A percentile compares a stretch with the other conserved stretches of the same genome.
Conservation (phyloP, 2,113 vertebrate species). For the Tenebrosternarchus preto region DNA sequence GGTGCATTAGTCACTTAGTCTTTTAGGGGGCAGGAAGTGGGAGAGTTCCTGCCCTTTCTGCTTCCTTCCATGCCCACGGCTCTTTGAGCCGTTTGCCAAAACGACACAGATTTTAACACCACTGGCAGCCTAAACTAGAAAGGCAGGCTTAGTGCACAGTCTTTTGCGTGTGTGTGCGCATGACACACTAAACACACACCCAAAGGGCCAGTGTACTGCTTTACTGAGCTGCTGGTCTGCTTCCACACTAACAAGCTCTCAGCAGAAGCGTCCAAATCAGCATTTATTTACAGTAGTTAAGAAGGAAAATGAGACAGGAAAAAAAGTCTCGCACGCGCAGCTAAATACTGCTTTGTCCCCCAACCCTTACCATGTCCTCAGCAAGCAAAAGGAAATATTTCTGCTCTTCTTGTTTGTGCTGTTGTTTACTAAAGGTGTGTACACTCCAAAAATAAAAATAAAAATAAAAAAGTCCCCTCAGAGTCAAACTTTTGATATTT, state of each 20-base stretch:
- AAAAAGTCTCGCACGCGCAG: not conserved
- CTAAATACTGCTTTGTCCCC: no score
- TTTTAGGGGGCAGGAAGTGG: not conserved
- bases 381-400: no score
- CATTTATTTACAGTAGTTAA: constrained; percentile 54
- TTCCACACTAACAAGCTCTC: not conserved
- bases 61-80: constrained; percentile 26
- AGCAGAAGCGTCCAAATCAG: constrained; percentile 18
- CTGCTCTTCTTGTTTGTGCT: no score
- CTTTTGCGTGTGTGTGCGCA: constrained; percentile 5
- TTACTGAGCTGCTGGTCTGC: not conserved
- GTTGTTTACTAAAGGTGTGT: no score
- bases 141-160: not conserved
- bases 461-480: no score
- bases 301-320: constrained; percentile 4
- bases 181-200: constrained; percentile 1
- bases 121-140: constrained; percentile 13
- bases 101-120: not conserved
- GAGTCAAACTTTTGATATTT: no score
- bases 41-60: not conserved
- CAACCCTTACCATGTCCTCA: no score
- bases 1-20: constrained; percentile 1
- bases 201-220: constrained; percentile 9
- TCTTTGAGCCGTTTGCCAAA: not conserved
- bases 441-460: no score